Conservation (phyloP, 2,113 vertebrate species). For the Phalacrocorax pelagicus region DNA sequence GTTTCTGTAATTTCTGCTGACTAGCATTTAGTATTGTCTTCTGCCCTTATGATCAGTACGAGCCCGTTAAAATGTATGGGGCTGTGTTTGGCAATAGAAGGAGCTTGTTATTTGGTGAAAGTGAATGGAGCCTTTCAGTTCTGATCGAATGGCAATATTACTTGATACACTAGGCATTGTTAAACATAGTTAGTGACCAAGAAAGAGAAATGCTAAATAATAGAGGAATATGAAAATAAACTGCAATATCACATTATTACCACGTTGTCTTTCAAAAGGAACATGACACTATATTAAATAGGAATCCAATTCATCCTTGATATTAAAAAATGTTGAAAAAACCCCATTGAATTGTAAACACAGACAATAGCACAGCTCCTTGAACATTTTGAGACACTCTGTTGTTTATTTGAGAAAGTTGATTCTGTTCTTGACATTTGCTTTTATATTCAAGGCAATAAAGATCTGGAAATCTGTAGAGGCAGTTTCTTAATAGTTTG, state of each 20-base stretch:
- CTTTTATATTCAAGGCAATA: neutral
- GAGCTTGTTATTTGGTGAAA: neutral
- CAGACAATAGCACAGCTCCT: neutral
- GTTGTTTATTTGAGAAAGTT: neutral
- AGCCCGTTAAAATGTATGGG: neutral
- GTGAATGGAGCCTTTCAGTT: neutral
- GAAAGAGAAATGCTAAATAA: neutral
- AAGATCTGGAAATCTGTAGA: neutral
- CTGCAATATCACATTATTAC: neutral
- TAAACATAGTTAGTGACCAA: neutral
- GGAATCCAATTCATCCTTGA: neutral
- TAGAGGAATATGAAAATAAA: neutral
- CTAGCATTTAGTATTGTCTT: neutral
- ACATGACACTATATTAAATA: neutral
- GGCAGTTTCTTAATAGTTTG: neutral
- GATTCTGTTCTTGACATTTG: constrained; percentile 2
- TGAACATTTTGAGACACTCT: neutral
- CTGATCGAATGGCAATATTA: neutral
- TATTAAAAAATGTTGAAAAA: neutral
- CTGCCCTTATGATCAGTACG: neutral
- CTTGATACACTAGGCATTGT: neutral
- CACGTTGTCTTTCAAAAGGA: neutral
- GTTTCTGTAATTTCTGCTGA: neutral
- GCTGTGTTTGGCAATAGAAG: neutral
- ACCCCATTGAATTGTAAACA: neutral